These are phyloP conservation scores for Leptocoma aspasia DNA, from an alignment of 2,113 vertebrate genomes.

Conservation along the genomic window DNA sequence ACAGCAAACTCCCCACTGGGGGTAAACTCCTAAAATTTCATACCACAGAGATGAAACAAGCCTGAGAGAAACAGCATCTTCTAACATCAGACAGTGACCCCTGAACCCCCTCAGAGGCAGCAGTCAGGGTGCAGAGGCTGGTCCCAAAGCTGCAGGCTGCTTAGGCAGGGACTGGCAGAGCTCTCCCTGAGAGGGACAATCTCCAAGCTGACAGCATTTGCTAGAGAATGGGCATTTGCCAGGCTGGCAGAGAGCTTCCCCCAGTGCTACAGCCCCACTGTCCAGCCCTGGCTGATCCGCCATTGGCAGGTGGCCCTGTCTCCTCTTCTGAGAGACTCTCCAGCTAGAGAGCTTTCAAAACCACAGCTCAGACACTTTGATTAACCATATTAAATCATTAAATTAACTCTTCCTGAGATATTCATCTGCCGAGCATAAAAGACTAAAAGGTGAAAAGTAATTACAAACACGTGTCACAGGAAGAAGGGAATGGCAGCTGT, in stretches of 20 bases:
- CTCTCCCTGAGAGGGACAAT: not conserved
- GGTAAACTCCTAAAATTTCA: not conserved
- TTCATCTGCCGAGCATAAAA: not conserved
- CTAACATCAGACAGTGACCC: not conserved
- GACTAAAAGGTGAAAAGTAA: constrained; percentile 42
- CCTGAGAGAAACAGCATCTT: not conserved
- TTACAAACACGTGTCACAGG: not conserved
- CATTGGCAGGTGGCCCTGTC: not conserved
- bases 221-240: not conserved
- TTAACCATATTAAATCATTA: constrained; percentile 26
- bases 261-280: fast-evolving
- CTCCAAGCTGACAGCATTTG: not conserved
- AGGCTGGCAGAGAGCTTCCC: not conserved
- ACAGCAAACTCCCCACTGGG: not conserved
- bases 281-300: not conserved
- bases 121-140: fast-evolving
- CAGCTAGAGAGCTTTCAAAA: not conserved
- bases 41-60: not conserved
- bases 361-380: not conserved
- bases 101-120: fast-evolving
- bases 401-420: constrained; percentile 35
- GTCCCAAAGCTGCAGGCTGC: not conserved
- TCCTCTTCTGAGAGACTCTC: not conserved
- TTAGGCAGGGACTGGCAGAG: not conserved
- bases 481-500: not conserved